These are phyloP conservation scores for Sciurus carolinensis DNA, from an alignment of 2,797 vertebrate species.

Conservation along the genomic window DNA sequence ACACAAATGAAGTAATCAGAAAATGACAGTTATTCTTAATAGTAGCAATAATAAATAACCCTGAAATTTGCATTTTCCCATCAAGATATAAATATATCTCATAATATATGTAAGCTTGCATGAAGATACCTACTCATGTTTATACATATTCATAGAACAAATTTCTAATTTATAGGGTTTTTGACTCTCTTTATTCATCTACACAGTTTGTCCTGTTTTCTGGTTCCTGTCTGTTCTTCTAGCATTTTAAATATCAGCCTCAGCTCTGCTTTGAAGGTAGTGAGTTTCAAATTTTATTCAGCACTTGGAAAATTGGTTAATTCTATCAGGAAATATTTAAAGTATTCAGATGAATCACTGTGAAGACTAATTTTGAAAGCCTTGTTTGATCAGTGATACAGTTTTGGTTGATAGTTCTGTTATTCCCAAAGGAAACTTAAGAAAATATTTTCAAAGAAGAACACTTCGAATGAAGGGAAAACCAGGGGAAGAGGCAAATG, in stretches of 20 bases:
- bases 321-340: conserved; percentile 51
- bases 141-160: background rate
- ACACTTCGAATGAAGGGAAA: conserved; percentile 59
- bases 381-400: conserved; percentile 52
- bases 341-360: conserved; percentile 64
- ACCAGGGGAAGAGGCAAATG: background rate
- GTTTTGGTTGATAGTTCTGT: conserved; percentile 55
- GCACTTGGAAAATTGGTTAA: conserved; percentile 44
- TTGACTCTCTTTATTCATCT: background rate
- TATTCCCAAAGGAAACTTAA: conserved; percentile 64
- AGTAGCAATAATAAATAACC: background rate
- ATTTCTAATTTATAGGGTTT: background rate
- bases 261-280: background rate
- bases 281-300: conserved; percentile 44
- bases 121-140: background rate
- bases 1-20: background rate
- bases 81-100: background rate
- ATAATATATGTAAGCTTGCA: background rate
- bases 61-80: conserved; percentile 40
- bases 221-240: background rate
- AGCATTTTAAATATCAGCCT: conserved; percentile 1
- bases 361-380: conserved; percentile 72
- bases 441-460: conserved; percentile 71
- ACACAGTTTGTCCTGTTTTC: background rate
- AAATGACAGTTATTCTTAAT: background rate